Evolutionary conservation across 2,797 vertebrate species (phyloP).

Genomic region (Limnodromus scolopaceus): DNA sequence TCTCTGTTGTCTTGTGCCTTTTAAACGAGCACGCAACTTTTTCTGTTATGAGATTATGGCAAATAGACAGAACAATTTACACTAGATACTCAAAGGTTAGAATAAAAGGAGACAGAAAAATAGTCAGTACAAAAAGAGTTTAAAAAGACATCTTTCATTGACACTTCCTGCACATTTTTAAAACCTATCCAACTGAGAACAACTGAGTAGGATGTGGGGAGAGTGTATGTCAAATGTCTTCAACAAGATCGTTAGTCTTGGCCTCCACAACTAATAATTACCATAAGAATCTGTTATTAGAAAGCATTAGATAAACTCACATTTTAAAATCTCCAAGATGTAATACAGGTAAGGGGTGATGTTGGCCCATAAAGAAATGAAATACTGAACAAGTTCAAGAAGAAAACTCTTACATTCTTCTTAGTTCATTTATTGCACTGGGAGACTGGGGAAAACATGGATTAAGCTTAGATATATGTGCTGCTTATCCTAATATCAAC

Average conservation of each 20-base stretch:
- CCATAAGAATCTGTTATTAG: not conserved
- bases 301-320: not conserved
- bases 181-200: not conserved
- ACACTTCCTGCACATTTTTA: not conserved
- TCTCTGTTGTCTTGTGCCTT: not conserved
- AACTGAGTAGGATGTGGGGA: not conserved
- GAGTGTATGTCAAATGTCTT: not conserved
- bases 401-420: not conserved
- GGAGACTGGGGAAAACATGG: not conserved
- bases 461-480: not conserved
- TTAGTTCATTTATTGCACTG: not conserved
- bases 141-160: not conserved
- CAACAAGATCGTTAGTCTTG: not conserved
- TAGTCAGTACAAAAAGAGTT: not conserved
- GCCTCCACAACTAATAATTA: not conserved
- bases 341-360: not conserved
- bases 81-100: not conserved
- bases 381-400: not conserved
- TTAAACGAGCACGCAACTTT: not conserved
- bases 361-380: not conserved
- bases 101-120: not conserved
- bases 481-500: not conserved
- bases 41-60: not conserved
- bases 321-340: not conserved
- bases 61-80: not conserved